Base-by-base conservation (phyloP, 1,140 invertebrate genomes). In the Macrotrachela quadricornifera region DNA sequence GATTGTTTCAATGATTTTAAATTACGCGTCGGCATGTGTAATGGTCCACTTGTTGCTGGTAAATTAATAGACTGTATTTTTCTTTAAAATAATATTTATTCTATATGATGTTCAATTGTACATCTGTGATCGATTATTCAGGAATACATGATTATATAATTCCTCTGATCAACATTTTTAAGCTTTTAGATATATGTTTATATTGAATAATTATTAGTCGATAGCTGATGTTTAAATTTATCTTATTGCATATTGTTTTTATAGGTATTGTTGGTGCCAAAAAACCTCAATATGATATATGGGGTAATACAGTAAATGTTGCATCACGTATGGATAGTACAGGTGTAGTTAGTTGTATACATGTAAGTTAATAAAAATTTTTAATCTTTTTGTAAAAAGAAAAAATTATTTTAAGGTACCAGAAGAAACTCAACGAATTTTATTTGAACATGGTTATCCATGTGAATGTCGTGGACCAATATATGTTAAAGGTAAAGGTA, bases 281-380 rank as follows among this genome's bases (percentile, higher is more conserved):
- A 0, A 96, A 94, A 63, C 72, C 94, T 15, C 85, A 88, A 62
- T 96, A 92, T 59, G 91, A 95, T 66, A 94, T 96, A 51, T 96
- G 91, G 91, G 90, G 91, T 0, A 88, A 96, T 69, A 86, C 90
- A 0, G 88, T 94, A 0, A 96, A 96, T 68, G 90, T 95, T 51
- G 86, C 90, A 0, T 87, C 83, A 10, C 73, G 90, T 50, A 92
- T 77, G 90, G 90, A 96, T 64, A 87, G 84, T 10, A 71, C 68
- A 17, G 70, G 69, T 3, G 59, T 58, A 17, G 51, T 47, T 42
- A 50, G 39, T 0, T 83, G 85, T 0, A 77, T 91, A 15, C 52
- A 54, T 41, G 45, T 52, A 30, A 51, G 65, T 18, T 60, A 66
- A 45, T 57, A 56, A 15, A 60, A 61, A 15, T 60, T 59, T 13